Base-by-base conservation (phyloP, 2,888 invertebrate genomes). In the Unio pictorum region DNA sequence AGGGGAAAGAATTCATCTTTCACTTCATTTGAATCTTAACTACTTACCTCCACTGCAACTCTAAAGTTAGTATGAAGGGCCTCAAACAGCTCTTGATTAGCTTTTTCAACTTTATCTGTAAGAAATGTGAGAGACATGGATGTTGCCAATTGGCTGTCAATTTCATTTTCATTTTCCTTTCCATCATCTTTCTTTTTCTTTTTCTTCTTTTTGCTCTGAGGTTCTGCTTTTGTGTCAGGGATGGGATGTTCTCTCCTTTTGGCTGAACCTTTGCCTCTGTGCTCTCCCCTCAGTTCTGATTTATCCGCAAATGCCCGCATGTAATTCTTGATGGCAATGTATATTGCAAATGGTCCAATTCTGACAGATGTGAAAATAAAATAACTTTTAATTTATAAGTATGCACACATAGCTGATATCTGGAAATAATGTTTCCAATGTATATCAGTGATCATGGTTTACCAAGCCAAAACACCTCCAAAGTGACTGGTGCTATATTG, bases 71-170 rank as follows among this genome's bases (percentile, higher is more conserved):
- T 61, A 64, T 72, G 73, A 11, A 77, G 65, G 18, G 75, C 67
- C 7, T 72, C 69, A 62, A 67, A 75, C 34, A 77, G 59, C 34
- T 73, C 70, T 61, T 75, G 77, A 68, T 77, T 77, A 56, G 73
- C 73, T 55, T 59, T 68, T 18, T 57, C 68, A 34, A 67, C 73
- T 64, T 72, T 72, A 18, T 67, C 69, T 15, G 71, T 69, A 45
- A 45, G 45, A 45, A 15, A 45, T 15, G 45, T 45, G 11, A 3
- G 45, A 15, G 45, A 15, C 45, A 45, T 11, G 3, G 45, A 45
- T 3, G 45, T 15, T 45, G 11, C 45, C 45, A 15, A 45, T 45
- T 45, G 11, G 45, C 4, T 45, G 45, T 45, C 45, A 45, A 11
- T 45, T 11, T 45, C 45, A 11, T 45, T 45, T 45, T 45, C 15